Evolutionary conservation across 2,113 vertebrate species (phyloP).

Genomic region (Oreochromis aureus): DNA sequence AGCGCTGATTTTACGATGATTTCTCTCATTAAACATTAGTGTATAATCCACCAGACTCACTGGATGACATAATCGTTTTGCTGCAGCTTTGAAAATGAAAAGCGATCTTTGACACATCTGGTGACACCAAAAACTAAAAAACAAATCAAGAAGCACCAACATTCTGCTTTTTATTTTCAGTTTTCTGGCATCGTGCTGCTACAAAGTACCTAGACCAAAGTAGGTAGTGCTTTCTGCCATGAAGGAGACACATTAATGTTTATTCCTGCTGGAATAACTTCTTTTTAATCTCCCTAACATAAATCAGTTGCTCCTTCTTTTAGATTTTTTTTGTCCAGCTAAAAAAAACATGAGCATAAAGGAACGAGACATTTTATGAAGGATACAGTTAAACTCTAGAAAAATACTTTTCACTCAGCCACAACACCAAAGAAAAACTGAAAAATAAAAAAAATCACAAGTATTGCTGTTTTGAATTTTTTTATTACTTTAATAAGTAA

Average conservation of each 20-base stretch:
- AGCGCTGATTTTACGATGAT: neutral
- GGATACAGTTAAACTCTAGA: neutral
- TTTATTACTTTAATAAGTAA: neutral
- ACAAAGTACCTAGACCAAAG: neutral
- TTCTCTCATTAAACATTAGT: neutral
- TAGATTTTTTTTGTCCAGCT: neutral
- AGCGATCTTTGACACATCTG: neutral
- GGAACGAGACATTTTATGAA: neutral
- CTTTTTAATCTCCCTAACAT: neutral
- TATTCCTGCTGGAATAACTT: neutral
- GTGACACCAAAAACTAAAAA: fast-evolving
- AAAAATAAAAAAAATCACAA: neutral
- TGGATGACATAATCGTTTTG: neutral
- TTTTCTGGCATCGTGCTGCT: neutral
- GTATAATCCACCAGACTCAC: neutral
- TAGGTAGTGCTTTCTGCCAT: neutral
- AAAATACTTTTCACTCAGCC: neutral
- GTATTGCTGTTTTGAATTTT: neutral
- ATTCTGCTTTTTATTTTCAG: neutral
- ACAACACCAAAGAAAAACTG: neutral
- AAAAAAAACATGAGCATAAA: neutral
- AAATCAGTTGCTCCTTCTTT: neutral
- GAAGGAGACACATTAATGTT: neutral
- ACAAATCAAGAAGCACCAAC: neutral
- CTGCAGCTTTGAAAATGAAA: neutral